phyloP scores from a whole-genome alignment of 1,140 invertebrate genomes.

The Bursaphelenchus mucronatus region DNA sequence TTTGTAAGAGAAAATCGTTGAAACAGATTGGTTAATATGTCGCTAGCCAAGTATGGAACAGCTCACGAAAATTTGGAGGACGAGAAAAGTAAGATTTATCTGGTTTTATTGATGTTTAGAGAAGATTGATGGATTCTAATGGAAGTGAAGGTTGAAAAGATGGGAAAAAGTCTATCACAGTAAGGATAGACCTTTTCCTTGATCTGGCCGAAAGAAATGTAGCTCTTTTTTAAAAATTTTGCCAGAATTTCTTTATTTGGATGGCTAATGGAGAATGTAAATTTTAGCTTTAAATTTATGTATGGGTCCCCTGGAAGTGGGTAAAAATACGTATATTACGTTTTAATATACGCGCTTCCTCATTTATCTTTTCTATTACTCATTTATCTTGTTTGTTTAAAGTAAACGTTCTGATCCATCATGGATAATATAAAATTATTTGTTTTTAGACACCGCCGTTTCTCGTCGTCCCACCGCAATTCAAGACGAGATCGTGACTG shows the following conservation, averaged over 20 bases:
- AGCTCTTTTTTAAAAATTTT: conserved; percentile 21
- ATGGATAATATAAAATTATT: conserved; percentile 7
- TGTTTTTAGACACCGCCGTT: conserved; percentile 36
- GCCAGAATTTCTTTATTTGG: not conserved
- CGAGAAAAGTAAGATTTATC: conserved; percentile 44
- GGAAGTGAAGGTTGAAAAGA: too few species aligned
- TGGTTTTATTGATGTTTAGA: not conserved
- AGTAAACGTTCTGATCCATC: not conserved
- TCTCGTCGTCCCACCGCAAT: conserved; percentile 74
- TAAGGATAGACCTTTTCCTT: too few species aligned
- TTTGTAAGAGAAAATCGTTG: too few species aligned
- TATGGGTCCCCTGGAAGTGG: too few species aligned
- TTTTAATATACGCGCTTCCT: too few species aligned
- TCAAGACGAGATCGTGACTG: conserved; percentile 83
- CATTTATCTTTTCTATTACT: conserved; percentile 25
- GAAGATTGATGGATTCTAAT: too few species aligned
- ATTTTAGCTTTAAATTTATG: too few species aligned
- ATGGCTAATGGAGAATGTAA: too few species aligned
- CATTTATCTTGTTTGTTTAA: conserved; percentile 19
- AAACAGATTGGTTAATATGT: conserved; percentile 26
- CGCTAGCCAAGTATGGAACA: conserved; percentile 50
- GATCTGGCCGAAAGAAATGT: not conserved
- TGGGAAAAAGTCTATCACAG: too few species aligned
- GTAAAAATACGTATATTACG: too few species aligned
- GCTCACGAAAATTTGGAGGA: conserved; percentile 57